Evolutionary conservation across 1,140 invertebrate genomes (phyloP).

Genomic region (Drosophila burlai): DNA sequence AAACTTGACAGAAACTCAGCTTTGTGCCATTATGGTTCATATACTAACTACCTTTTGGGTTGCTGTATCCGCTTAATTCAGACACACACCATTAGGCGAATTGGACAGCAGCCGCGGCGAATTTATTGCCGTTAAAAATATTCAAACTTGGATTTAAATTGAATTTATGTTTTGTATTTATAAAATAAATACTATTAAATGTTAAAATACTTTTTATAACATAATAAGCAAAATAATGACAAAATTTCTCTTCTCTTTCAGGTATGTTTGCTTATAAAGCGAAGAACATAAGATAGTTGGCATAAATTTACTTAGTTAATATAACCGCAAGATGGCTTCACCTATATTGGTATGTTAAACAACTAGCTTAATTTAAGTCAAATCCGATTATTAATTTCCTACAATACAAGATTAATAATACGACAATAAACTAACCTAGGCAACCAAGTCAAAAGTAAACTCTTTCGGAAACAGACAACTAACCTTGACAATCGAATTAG

Average conservation of each 20-base stretch:
- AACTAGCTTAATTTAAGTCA: neutral
- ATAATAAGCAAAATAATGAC: neutral
- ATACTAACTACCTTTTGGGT: neutral
- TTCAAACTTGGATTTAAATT: neutral
- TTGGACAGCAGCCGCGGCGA: neutral
- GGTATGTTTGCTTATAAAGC: conserved; percentile 32
- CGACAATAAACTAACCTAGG: conserved; percentile 14
- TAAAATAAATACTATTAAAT: too few species aligned
- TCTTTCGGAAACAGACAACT: conserved; percentile 38
- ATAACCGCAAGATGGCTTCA: conserved; percentile 53
- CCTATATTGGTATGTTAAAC: conserved; percentile 47
- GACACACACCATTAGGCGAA: conserved; percentile 11
- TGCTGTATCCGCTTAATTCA: conserved; percentile 2
- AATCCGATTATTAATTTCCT: neutral
- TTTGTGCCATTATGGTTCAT: neutral
- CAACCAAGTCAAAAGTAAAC: conserved; percentile 15
- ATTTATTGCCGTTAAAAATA: neutral
- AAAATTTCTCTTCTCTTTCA: conserved; percentile 22
- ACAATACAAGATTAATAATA: conserved; percentile 1
- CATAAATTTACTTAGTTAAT: neutral
- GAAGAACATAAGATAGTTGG: neutral
- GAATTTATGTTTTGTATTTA: too few species aligned
- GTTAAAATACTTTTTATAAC: neutral
- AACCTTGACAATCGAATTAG: conserved; percentile 77
- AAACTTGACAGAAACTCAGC: too few species aligned